Percentiles rank a stretch among this genome's conserved stretches.
phyloP scores from a whole-genome alignment of 1,140 invertebrate genomes.

The Bicyclus anynana region DNA sequence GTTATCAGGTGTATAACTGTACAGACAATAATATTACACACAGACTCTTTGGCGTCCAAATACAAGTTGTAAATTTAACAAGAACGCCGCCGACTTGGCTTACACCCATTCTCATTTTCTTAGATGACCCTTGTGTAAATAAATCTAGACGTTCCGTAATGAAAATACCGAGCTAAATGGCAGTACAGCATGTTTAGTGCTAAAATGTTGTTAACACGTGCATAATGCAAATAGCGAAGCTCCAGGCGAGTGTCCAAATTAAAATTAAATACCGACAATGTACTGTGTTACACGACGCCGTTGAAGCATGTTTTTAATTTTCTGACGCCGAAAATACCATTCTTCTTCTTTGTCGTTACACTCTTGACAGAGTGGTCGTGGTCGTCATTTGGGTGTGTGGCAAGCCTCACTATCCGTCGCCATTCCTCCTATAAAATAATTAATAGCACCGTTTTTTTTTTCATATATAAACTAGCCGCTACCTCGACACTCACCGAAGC shows the following conservation, averaged over 20 bases:
- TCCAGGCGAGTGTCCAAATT: conserved; percentile 22
- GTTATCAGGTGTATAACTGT: too few species aligned
- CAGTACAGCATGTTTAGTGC: conserved; percentile 26
- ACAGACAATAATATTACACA: too few species aligned
- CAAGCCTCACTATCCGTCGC: too few species aligned
- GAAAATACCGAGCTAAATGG: conserved; percentile 42
- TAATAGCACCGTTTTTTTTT: too few species aligned
- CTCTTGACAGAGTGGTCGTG: too few species aligned
- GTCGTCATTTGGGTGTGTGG: too few species aligned
- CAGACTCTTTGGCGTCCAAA: conserved; percentile 23
- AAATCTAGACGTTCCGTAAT: conserved; percentile 46
- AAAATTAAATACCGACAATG: conserved; percentile 17
- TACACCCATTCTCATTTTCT: conserved; percentile 52
- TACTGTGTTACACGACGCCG: background rate
- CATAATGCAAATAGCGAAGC: conserved; percentile 21
- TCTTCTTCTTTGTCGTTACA: background rate
- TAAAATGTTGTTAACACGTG: conserved; percentile 33
- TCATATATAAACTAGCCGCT: too few species aligned
- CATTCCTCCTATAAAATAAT: too few species aligned
- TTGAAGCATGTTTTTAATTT: background rate
- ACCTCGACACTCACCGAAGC: too few species aligned
- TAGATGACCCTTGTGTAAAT: conserved; percentile 54
- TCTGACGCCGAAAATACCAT: background rate
- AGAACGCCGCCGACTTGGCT: conserved; percentile 36
- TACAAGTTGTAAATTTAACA: conserved; percentile 41